These are phyloP conservation scores for Cosmia pyralina DNA, from an alignment of 2,888 invertebrate genomes.

Conservation along the genomic window DNA sequence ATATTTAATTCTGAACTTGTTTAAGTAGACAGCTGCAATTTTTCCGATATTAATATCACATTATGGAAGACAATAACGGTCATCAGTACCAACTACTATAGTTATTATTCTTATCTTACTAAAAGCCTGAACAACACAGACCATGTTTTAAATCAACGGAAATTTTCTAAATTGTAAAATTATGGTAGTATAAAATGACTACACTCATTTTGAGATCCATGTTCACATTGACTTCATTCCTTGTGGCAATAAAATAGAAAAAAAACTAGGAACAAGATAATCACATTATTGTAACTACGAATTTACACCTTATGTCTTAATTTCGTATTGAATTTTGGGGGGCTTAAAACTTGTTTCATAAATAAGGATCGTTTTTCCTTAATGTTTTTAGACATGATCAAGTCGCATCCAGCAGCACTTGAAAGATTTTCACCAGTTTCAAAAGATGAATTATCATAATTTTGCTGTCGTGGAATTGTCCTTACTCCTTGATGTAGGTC, in stretches of 20 bases:
- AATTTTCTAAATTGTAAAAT: conserved; percentile 48
- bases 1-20: conserved; percentile 15
- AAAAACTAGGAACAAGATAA: conserved; percentile 62
- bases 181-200: conserved; percentile 72
- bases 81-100: conserved; percentile 26
- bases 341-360: conserved; percentile 90
- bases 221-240: conserved; percentile 72
- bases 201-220: conserved; percentile 79
- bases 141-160: conserved; percentile 37
- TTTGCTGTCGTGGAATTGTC: conserved; percentile 62
- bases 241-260: conserved; percentile 54
- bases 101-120: conserved; percentile 26
- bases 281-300: conserved; percentile 43
- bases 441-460: conserved; percentile 65
- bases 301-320: conserved; percentile 81
- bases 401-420: conserved; percentile 58
- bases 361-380: conserved; percentile 89
- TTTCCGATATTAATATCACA: conserved; percentile 59
- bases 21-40: conserved; percentile 17
- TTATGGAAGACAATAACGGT: conserved; percentile 56
- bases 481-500: conserved; percentile 62
- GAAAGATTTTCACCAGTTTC: conserved; percentile 60
- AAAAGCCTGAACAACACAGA: conserved; percentile 38
- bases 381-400: conserved; percentile 77
- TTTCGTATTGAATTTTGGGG: conserved; percentile 89